Evolutionary conservation across 2,113 vertebrate species (phyloP).

Genomic region (Rhynchopsitta pachyrhyncha): DNA sequence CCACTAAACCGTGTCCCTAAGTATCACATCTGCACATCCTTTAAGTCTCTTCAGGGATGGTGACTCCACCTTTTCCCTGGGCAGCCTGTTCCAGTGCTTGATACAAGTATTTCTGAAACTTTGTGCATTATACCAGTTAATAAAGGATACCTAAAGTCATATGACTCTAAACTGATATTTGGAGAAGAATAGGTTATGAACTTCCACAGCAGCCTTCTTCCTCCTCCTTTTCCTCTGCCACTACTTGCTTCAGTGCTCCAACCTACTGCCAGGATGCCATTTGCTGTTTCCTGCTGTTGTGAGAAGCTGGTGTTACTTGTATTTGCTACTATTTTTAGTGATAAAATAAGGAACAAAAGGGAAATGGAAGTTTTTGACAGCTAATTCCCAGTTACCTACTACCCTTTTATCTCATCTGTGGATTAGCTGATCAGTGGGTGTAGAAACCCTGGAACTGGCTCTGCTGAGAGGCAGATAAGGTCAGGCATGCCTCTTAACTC

Average conservation of each 20-base stretch:
- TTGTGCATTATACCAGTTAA: neutral
- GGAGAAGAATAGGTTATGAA: neutral
- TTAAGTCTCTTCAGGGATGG: neutral
- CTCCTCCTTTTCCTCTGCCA: neutral
- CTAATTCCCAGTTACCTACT: neutral
- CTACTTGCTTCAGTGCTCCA: neutral
- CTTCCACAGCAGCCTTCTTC: neutral
- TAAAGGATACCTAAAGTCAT: neutral
- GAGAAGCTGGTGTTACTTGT: neutral
- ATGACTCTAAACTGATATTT: neutral
- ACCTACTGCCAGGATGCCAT: neutral
- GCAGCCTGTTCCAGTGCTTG: neutral
- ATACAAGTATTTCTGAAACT: neutral
- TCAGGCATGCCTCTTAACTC: conserved; percentile 27
- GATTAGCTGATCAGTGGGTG: conserved; percentile 15
- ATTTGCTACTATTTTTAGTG: neutral
- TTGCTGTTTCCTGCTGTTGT: conserved; percentile 9
- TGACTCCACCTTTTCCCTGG: neutral
- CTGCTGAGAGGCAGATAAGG: conserved; percentile 36
- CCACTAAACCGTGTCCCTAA: neutral
- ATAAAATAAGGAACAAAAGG: neutral
- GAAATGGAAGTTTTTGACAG: neutral
- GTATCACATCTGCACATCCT: too few relatives aligned
- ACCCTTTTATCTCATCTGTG: neutral
- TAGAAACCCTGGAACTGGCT: neutral